Evolutionary conservation across 1,140 invertebrate species (phyloP), one percentile per base, ranked within the genome.

Genomic region (Diplogasteroides magnus): DNA sequence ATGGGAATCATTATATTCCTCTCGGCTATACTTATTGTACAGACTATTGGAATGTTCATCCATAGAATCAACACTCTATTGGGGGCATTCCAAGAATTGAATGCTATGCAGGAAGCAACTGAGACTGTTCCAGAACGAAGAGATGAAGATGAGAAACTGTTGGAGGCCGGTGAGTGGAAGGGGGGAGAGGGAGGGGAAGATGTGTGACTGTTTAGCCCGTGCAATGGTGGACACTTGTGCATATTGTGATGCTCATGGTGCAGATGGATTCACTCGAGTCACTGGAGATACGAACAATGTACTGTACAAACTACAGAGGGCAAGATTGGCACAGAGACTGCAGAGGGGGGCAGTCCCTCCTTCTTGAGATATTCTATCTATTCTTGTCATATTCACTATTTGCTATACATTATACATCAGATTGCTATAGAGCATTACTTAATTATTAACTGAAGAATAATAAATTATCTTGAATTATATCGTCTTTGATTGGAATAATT

Each of bases 1-100:
- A 78, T 87, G 58, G 76, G 83, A 2, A 87, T 87, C 65, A 82
- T 86, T 26, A 65, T 84, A 27, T 83, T 86, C 57, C 85, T 87
- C 67, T 82, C 84, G 15, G 64, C 84, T 2, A 76, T 86, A 71
- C 73, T 86, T 56, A 68, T 83, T 3, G 73, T 85, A n/a, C 85
- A 85, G 75, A 83, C 84, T 64, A 37, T 84, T 23, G 61, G 83
- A 64, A 86, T 86, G 85, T 55, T 86, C n/a, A 80, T 85, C 62
- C 86, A 86, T 76, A 77, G 86, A 23, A 74, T 82, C 58, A 83
- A 82, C 28, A 86, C 85, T 6, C 64, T 81, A 23, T 77, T 80
- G 11, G 80, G 78, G 29, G 78, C 80, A 14, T 60, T 80, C 28
- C 80, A 80, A 62, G 78, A 80, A 58, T 58, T 82, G 1, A 67